A percentile compares a stretch with the other conserved stretches of the same genome.
phyloP scores from a whole-genome alignment of 1,140 invertebrate genomes.

The Drosophila lacertosa region DNA sequence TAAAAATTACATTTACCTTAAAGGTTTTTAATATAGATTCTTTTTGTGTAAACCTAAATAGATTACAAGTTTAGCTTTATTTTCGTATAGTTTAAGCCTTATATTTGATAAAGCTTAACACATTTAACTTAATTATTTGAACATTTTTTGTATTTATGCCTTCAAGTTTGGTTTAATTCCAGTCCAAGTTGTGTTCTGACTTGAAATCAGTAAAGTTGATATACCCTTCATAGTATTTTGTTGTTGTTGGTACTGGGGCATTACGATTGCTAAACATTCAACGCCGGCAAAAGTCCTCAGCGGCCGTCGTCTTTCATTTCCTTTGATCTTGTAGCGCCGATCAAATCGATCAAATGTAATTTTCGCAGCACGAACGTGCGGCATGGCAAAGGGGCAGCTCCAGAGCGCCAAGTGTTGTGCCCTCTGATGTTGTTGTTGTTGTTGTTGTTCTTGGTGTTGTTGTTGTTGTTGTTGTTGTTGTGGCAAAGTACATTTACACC shows the following conservation, averaged over 20 bases:
- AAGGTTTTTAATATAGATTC: too few relatives aligned
- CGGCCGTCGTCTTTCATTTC: constrained; percentile 67
- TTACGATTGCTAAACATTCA: constrained; percentile 43
- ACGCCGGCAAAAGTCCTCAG: constrained; percentile 34
- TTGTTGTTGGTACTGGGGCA: constrained; percentile 3
- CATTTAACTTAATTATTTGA: too few relatives aligned
- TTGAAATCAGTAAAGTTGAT: neutral
- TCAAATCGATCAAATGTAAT: constrained; percentile 84
- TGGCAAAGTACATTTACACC: constrained; percentile 81
- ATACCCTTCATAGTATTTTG: too few relatives aligned
- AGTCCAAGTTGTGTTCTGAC: neutral
- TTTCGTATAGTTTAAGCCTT: too few relatives aligned
- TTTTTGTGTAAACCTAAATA: too few relatives aligned
- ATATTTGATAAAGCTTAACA: too few relatives aligned
- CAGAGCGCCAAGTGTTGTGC: constrained; percentile 71
- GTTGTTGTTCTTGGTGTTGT: constrained; percentile 32
- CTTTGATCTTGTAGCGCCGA: constrained; percentile 84
- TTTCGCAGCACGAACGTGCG: constrained; percentile 82
- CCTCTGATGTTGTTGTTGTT: constrained; percentile 18
- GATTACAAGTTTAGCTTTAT: too few relatives aligned
- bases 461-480: constrained; percentile 35
- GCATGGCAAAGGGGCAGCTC: constrained; percentile 54
- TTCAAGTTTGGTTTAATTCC: neutral
- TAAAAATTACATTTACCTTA: too few relatives aligned
- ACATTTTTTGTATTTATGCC: neutral